Evolutionary conservation across 2,797 vertebrate species (phyloP).

Genomic region (Rhinogobio ventralis): DNA sequence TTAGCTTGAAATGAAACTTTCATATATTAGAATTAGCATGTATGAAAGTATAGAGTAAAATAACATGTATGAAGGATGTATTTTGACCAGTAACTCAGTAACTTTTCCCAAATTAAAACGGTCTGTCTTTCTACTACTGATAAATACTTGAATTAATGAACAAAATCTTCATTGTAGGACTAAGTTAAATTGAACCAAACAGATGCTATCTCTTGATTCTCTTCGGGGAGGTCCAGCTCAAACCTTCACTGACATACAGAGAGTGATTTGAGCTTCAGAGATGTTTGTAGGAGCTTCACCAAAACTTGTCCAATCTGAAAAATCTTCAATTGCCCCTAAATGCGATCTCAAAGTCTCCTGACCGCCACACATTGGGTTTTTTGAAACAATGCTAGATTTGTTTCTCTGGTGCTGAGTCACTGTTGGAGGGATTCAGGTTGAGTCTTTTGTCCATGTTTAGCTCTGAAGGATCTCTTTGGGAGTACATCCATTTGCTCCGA

Average conservation of each 20-base stretch:
- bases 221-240: slow-evolving; percentile 15
- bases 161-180: background rate
- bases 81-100: background rate
- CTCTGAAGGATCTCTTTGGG: slow-evolving; percentile 54
- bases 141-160: slow-evolving; percentile 8
- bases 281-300: slow-evolving; percentile 24
- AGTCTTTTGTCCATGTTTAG: slow-evolving; percentile 54
- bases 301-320: slow-evolving; percentile 4
- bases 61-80: background rate
- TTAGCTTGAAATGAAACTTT: background rate
- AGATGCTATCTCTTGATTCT: slow-evolving; percentile 4
- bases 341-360: background rate
- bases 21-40: background rate
- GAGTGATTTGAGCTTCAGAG: background rate
- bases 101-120: background rate
- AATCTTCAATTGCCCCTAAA: background rate
- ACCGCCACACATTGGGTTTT: slow-evolving; percentile 4
- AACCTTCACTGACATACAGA: background rate
- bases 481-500: slow-evolving; percentile 55
- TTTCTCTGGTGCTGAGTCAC: slow-evolving; percentile 44
- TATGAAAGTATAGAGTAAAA: background rate
- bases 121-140: background rate
- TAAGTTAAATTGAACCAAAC: background rate
- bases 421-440: slow-evolving; percentile 36
- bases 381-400: slow-evolving; percentile 23